A percentile compares a stretch with the other conserved stretches of the same genome.
Evolutionary conservation across 2,113 vertebrate genomes (phyloP).

Genomic region (Cryptomyrus ogoouensis): DNA sequence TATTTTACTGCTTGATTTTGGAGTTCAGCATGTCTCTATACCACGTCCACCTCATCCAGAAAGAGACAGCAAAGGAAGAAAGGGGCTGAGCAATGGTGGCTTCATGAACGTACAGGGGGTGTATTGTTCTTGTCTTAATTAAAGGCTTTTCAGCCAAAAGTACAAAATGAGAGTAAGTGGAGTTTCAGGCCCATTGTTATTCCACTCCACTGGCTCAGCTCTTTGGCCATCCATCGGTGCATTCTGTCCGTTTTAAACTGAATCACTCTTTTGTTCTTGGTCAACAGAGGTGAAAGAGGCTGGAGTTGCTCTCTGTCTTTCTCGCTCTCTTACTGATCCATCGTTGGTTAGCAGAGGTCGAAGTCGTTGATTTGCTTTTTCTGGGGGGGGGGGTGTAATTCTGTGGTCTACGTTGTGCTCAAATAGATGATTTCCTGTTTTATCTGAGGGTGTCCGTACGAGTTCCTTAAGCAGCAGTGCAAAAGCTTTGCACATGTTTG

Average conservation of each 20-base stretch:
- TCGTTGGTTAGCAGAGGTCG: neutral
- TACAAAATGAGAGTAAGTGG: constrained; percentile 41
- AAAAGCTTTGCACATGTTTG: neutral
- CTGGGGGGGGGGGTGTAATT: too few relatives aligned
- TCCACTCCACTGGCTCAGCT: constrained; percentile 68
- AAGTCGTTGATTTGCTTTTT: neutral
- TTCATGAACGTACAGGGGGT: constrained; percentile 59
- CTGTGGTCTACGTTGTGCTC: neutral
- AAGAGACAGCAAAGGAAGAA: neutral
- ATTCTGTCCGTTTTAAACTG: constrained; percentile 71
- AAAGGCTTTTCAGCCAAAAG: constrained; percentile 71
- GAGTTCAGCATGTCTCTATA: neutral
- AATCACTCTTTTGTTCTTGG: constrained; percentile 95
- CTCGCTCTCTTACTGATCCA: constrained; percentile 18
- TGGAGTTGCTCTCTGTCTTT: constrained; percentile 38
- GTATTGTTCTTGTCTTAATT: constrained; percentile 69
- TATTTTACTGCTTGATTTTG: neutral
- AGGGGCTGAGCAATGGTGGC: constrained; percentile 43
- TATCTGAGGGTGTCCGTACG: neutral
- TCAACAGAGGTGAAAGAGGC: constrained; percentile 94
- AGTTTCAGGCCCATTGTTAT: constrained; percentile 72
- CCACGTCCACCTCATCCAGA: neutral
- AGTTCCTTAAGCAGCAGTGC: neutral
- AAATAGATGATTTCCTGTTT: neutral
- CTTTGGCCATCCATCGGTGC: constrained; percentile 72